Conservation (phyloP, 2,888 invertebrate species). For the Heliconius sara region DNA sequence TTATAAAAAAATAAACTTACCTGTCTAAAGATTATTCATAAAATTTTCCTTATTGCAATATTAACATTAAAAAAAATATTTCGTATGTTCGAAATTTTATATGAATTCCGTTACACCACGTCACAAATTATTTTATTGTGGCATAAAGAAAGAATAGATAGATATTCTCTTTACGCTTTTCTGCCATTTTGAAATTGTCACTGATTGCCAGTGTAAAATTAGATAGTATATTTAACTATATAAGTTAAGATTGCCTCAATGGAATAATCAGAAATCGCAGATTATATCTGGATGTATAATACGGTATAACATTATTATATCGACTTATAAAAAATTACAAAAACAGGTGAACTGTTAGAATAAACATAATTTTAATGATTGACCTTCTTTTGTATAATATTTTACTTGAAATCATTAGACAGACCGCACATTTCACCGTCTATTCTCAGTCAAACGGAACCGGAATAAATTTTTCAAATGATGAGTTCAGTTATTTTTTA, state of each 20-base stretch:
- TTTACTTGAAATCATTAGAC: too few relatives aligned
- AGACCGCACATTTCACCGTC: too few relatives aligned
- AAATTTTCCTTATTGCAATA: slow-evolving; percentile 47
- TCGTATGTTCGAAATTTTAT: slow-evolving; percentile 52
- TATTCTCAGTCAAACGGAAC: too few relatives aligned
- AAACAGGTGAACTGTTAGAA: too few relatives aligned
- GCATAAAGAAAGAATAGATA: slow-evolving; percentile 66
- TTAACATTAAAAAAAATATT: slow-evolving; percentile 33
- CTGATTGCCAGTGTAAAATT: slow-evolving; percentile 53
- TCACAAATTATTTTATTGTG: slow-evolving; percentile 67
- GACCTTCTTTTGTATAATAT: too few relatives aligned
- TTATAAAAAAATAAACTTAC: slow-evolving; percentile 65
- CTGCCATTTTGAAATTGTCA: slow-evolving; percentile 76
- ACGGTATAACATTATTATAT: neutral
- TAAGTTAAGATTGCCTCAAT: neutral
- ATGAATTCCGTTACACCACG: slow-evolving; percentile 73
- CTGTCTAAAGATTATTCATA: slow-evolving; percentile 55
- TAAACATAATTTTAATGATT: too few relatives aligned
- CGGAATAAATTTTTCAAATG: too few relatives aligned
- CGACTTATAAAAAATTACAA: too few relatives aligned
- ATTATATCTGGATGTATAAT: neutral
- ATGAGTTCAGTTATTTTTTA: too few relatives aligned
- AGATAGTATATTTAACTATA: slow-evolving; percentile 1
- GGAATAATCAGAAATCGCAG: neutral
- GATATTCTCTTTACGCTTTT: slow-evolving; percentile 59